Evolutionary conservation across 2,113 vertebrate species (phyloP).

Genomic region (Abramis brama): DNA sequence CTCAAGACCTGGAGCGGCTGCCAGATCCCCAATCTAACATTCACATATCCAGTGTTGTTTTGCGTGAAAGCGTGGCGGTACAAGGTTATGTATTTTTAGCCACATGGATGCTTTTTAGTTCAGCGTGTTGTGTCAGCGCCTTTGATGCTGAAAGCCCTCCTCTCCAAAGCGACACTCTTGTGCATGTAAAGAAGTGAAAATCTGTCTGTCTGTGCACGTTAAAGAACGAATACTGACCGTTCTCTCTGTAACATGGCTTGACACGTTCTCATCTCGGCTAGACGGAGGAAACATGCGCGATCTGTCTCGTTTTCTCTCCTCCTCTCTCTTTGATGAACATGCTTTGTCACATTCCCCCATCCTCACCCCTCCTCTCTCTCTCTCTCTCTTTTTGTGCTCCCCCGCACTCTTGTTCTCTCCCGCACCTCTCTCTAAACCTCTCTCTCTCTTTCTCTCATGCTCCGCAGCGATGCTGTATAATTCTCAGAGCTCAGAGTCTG

Average conservation of each 20-base stretch:
- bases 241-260: slow-evolving; percentile 23
- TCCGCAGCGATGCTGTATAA: slow-evolving; percentile 56
- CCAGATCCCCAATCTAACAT: slow-evolving; percentile 31
- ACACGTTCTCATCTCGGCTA: slow-evolving; percentile 27
- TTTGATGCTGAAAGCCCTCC: slow-evolving; percentile 26
- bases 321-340: slow-evolving; percentile 65
- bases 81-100: slow-evolving; percentile 51
- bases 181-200: slow-evolving; percentile 19
- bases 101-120: slow-evolving; percentile 5
- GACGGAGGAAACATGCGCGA: slow-evolving; percentile 27
- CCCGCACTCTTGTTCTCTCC: slow-evolving; percentile 31
- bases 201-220: slow-evolving; percentile 3
- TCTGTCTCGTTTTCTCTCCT: slow-evolving; percentile 70
- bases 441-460: slow-evolving; percentile 41
- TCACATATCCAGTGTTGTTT: slow-evolving; percentile 41
- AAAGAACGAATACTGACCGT: background rate
- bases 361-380: slow-evolving; percentile 26
- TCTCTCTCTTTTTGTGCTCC: slow-evolving; percentile 17
- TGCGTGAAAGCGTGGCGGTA: background rate
- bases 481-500: slow-evolving; percentile 68
- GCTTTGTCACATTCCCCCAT: slow-evolving; percentile 54
- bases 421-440: slow-evolving; percentile 46
- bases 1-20: background rate
- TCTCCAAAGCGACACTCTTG: slow-evolving; percentile 10
- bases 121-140: slow-evolving; percentile 11